Evolutionary conservation across 2,888 invertebrate genomes (phyloP).

Genomic region (Nomada hirtipes): DNA sequence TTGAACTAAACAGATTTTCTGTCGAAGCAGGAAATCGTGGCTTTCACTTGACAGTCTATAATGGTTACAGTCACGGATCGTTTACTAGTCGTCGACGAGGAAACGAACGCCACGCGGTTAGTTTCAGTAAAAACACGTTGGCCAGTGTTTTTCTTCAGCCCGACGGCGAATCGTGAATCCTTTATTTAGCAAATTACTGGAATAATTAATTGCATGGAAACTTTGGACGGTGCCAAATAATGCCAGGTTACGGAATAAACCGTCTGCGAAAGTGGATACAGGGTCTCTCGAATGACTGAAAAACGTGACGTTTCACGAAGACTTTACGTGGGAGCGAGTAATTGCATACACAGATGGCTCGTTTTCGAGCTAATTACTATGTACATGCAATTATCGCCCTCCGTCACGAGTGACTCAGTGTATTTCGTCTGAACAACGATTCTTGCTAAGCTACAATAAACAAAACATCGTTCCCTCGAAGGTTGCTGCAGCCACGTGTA

Average conservation of each 20-base stretch:
- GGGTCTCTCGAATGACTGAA: conserved; percentile 1
- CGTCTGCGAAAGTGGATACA: background rate
- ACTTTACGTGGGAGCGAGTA: background rate
- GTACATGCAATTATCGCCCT: conserved; percentile 24
- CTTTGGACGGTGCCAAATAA: conserved; percentile 11
- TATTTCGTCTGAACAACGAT: background rate
- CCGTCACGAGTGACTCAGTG: conserved; percentile 6
- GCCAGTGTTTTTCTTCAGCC: background rate
- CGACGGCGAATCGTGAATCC: background rate
- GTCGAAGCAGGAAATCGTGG: background rate
- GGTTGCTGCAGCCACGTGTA: conserved; percentile 9
- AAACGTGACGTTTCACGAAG: background rate
- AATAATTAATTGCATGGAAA: conserved; percentile 35
- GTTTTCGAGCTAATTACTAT: conserved; percentile 31
- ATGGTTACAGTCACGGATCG: background rate
- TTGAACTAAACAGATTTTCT: background rate
- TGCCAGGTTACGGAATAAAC: conserved; percentile 15
- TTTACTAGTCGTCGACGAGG: background rate
- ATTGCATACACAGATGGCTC: conserved; percentile 1
- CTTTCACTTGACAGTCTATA: background rate
- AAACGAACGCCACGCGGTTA: background rate
- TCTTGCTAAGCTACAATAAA: background rate
- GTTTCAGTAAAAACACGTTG: conserved; percentile 3
- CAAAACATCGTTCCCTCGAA: background rate
- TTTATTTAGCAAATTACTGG: conserved; percentile 17